Evolutionary conservation across 2,113 vertebrate species (phyloP), one percentile per base, ranked within the genome.

Genomic region (Pterocles gutturalis): DNA sequence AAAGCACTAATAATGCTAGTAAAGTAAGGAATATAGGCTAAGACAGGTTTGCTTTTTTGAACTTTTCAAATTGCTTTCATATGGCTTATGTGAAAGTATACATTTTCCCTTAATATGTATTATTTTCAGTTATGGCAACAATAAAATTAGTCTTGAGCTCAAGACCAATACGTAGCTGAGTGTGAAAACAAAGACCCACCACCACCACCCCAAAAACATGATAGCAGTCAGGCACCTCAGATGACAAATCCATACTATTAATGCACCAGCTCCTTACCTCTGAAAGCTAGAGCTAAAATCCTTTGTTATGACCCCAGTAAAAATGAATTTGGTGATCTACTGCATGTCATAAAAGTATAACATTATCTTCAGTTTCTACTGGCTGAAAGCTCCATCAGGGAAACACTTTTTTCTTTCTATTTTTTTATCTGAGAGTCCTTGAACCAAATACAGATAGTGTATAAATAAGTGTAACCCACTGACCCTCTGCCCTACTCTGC

Each of bases 381-480:
- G 67, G 22, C 88, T 86, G 71, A 81, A 87, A 96, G 31, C 76
- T 53, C 60, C 67, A 71, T 55, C 48, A 75, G 76, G 43, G 26
- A 93, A 92, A 89, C 18, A 3, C 9, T 92, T 88, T 90, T 90
- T 91, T 73, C 73, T 90, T 92, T 92, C 58, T 90, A 36, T 89
- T 83, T 86, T 86, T 81, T 53, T 95, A 3, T 90, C 46, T 87
- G 31, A 88, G 51, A 96, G 88, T 95, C 95, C 95, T 97, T 96
- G 97, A 97, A 96, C 92, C 92, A 94, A 93, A 95, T 97, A 86
- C 64, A 92, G 83, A 64, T 67, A 67, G 72, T 84, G 41, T 94
- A 94, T 97, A 96, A 95, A 94, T 95, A 96, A 90, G 53, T 67
- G 69, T 95, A 96, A 97, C 94, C 88, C 83, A 91, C 77, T 97